Evolutionary conservation across 2,888 invertebrate species (phyloP).

Genomic region (Toxonevra muliebris): DNA sequence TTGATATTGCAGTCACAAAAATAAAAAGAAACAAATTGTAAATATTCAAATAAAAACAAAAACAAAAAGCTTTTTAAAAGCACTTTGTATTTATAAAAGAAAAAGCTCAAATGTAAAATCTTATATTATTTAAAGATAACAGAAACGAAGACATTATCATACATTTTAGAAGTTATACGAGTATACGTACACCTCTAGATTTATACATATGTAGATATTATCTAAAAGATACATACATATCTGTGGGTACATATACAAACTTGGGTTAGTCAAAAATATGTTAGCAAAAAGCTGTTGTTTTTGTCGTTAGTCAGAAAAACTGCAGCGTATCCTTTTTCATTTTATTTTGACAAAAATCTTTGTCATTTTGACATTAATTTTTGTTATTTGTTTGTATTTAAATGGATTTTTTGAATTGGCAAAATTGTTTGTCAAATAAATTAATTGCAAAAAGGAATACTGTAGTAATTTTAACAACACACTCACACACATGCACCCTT

Average conservation of each 20-base stretch:
- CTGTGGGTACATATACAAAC: conserved; percentile 23
- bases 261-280: conserved; percentile 9
- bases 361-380: conserved; percentile 9
- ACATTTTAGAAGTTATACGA: too few relatives aligned
- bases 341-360: conserved; percentile 35
- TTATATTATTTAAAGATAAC: conserved; percentile 30
- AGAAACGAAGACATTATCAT: conserved; percentile 37
- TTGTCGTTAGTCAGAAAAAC: conserved; percentile 28
- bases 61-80: background rate
- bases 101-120: too few relatives aligned
- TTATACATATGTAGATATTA: conserved; percentile 18
- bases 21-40: background rate
- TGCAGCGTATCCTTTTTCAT: conserved; percentile 13
- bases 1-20: background rate
- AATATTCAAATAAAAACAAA: background rate
- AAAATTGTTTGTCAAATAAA: too few relatives aligned
- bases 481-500: too few relatives aligned
- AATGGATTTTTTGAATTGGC: too few relatives aligned
- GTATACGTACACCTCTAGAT: conserved; percentile 33
- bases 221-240: conserved; percentile 21
- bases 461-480: too few relatives aligned
- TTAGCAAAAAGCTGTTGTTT: conserved; percentile 38
- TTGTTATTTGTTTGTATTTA: too few relatives aligned
- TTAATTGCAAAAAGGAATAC: too few relatives aligned
- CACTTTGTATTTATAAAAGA: too few relatives aligned